Percentiles rank a stretch among this genome's conserved stretches.
These are phyloP conservation scores for Brachyalestes nurse DNA, from an alignment of 2,797 vertebrate species.

Conservation along the genomic window DNA sequence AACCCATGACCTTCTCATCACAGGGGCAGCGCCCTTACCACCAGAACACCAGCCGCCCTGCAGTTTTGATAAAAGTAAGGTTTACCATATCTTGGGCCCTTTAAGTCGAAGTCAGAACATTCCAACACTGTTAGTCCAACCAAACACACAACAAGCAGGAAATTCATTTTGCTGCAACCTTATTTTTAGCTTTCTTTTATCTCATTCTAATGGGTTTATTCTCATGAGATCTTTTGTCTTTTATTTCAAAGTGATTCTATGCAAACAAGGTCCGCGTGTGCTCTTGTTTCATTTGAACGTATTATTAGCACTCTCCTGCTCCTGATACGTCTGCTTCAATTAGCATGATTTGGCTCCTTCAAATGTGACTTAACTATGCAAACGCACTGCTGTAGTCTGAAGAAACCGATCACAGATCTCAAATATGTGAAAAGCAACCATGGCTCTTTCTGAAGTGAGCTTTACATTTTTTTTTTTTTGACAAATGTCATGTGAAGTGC, in stretches of 20 bases:
- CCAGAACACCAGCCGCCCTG: too few relatives aligned
- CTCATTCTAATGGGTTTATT: slow-evolving; percentile 67
- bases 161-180: slow-evolving; percentile 54
- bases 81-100: not conserved
- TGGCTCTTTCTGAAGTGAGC: not conserved
- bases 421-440: slow-evolving; percentile 7
- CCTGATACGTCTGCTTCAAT: slow-evolving; percentile 62
- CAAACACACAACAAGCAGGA: slow-evolving; percentile 52
- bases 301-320: slow-evolving; percentile 59
- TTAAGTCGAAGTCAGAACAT: slow-evolving; percentile 28
- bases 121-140: slow-evolving; percentile 40
- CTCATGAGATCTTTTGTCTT: slow-evolving; percentile 63
- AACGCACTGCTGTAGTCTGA: slow-evolving; percentile 25
- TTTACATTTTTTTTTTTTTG: not conserved
- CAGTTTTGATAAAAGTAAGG: too few relatives aligned
- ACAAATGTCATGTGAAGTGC: not conserved
- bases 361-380: slow-evolving; percentile 43
- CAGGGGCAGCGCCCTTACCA: too few relatives aligned
- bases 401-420: slow-evolving; percentile 14
- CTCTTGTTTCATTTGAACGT: slow-evolving; percentile 57
- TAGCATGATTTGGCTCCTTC: slow-evolving; percentile 48
- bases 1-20: too few relatives aligned
- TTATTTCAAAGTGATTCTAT: slow-evolving; percentile 69
- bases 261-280: slow-evolving; percentile 57
- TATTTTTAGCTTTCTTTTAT: slow-evolving; percentile 68